phyloP scores from a whole-genome alignment of 2,797 vertebrate species.

The Trachops cirrhosus region DNA sequence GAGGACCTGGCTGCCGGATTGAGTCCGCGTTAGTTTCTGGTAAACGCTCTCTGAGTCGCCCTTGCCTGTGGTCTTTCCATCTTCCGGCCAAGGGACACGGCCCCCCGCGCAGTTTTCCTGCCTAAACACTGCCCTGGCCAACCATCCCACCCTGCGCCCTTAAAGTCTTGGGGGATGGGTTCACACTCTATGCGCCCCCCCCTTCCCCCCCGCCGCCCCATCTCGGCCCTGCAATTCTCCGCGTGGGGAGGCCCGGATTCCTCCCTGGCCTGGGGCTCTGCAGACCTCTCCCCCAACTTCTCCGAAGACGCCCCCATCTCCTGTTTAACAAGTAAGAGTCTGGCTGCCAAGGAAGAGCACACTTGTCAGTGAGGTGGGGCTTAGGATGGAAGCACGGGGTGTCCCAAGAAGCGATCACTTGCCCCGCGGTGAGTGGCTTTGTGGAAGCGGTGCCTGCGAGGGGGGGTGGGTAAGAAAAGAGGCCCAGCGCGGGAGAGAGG shows the following conservation, averaged over 20 bases:
- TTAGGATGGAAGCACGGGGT: neutral
- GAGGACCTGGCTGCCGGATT: neutral
- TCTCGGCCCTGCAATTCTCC: neutral
- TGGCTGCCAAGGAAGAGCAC: neutral
- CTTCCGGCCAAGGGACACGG: rapidly evolving
- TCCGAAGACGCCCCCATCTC: neutral
- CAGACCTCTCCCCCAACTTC: neutral
- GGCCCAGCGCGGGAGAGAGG: neutral
- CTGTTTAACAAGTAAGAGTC: neutral
- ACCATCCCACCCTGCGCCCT: neutral
- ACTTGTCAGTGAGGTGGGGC: neutral
- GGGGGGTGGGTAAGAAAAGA: neutral
- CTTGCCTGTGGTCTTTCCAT: no score
- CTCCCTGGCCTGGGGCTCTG: no score
- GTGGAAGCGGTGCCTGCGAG: neutral
- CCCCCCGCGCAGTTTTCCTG: no score
- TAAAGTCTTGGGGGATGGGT: neutral
- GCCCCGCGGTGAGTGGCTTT: neutral
- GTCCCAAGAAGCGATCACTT: neutral
- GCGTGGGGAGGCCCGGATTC: rapidly evolving
- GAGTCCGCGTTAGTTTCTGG: neutral
- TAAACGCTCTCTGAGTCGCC: neutral
- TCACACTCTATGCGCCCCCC: neutral
- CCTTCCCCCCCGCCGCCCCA: neutral
- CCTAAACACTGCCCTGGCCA: neutral